A percentile compares a stretch with the other conserved stretches of the same genome.
Conservation (phyloP, 2,797 vertebrate species). For the Poecilia picta region DNA sequence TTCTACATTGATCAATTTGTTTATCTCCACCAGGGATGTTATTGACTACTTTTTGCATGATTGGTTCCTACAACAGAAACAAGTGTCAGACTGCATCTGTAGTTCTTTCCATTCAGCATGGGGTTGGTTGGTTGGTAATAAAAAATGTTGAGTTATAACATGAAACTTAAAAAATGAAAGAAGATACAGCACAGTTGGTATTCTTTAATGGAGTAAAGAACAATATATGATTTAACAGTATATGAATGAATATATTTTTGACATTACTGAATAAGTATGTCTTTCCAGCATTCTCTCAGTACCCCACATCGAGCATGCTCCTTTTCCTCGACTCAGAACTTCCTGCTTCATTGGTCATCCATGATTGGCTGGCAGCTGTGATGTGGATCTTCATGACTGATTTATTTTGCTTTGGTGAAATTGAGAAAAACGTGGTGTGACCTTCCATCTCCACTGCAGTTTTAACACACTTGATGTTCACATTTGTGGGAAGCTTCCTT, state of each 20-base stretch:
- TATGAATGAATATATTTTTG: neutral
- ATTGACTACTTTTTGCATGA: slow-evolving; percentile 45
- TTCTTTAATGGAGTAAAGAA: neutral
- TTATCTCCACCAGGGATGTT: slow-evolving; percentile 27
- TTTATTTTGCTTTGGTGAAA: neutral
- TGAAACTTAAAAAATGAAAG: neutral
- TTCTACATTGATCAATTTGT: slow-evolving; percentile 16
- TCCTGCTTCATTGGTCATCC: too few relatives aligned
- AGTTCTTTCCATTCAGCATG: slow-evolving; percentile 16
- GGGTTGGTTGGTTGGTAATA: neutral
- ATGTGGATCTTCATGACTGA: neutral
- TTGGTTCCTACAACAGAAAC: slow-evolving; percentile 18
- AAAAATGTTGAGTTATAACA: neutral
- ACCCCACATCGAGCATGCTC: too few relatives aligned
- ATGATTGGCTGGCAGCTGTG: neutral
- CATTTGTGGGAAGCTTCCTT: neutral
- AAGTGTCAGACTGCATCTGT: slow-evolving; percentile 25
- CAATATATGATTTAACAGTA: neutral
- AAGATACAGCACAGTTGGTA: neutral
- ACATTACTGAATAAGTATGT: neutral
- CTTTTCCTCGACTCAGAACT: too few relatives aligned
- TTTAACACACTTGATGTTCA: neutral
- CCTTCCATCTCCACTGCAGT: neutral
- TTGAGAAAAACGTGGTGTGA: neutral
- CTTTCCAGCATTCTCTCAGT: neutral